Percentiles rank a stretch among this genome's conserved stretches.
These are phyloP conservation scores for Spondyliosoma cantharus DNA, from an alignment of 2,797 vertebrate species.

Conservation along the genomic window DNA sequence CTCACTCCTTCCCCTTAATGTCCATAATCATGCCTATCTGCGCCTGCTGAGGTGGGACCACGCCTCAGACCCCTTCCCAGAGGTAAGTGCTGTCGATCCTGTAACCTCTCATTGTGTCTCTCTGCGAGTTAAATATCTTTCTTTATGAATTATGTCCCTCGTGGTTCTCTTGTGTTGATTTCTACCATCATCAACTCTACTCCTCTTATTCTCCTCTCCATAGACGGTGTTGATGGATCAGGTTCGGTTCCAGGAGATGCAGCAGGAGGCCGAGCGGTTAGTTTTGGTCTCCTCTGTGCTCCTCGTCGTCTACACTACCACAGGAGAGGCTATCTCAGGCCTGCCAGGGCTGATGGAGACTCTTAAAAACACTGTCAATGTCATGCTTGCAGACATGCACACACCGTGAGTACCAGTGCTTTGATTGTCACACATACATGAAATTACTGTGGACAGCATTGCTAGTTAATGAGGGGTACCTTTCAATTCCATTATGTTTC, in stretches of 20 bases:
- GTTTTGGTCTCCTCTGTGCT: slow-evolving; percentile 88
- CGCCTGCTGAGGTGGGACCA: slow-evolving; percentile 94
- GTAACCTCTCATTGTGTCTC: not conserved
- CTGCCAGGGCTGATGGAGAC: slow-evolving; percentile 88
- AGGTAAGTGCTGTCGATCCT: slow-evolving; percentile 80
- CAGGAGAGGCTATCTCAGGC: slow-evolving; percentile 85
- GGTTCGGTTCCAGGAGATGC: slow-evolving; percentile 92
- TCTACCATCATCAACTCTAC: not conserved
- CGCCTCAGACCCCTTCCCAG: slow-evolving; percentile 88
- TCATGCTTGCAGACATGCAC: slow-evolving; percentile 89
- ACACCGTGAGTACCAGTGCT: slow-evolving; percentile 85
- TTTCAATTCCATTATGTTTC: not conserved
- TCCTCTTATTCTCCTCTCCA: not conserved
- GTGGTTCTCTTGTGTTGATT: not conserved
- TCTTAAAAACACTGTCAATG: slow-evolving; percentile 88
- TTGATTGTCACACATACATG: not conserved
- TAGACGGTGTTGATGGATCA: slow-evolving; percentile 97
- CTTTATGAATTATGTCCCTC: not conserved
- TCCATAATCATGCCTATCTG: slow-evolving; percentile 92
- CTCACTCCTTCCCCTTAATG: slow-evolving; percentile 66
- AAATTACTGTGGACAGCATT: too few species aligned
- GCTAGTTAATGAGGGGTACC: not conserved
- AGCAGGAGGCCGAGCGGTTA: slow-evolving; percentile 87
- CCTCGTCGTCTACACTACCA: slow-evolving; percentile 89
- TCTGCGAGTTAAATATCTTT: not conserved